Conservation (phyloP, 2,888 invertebrate species). For the Agrochola lychnidis region DNA sequence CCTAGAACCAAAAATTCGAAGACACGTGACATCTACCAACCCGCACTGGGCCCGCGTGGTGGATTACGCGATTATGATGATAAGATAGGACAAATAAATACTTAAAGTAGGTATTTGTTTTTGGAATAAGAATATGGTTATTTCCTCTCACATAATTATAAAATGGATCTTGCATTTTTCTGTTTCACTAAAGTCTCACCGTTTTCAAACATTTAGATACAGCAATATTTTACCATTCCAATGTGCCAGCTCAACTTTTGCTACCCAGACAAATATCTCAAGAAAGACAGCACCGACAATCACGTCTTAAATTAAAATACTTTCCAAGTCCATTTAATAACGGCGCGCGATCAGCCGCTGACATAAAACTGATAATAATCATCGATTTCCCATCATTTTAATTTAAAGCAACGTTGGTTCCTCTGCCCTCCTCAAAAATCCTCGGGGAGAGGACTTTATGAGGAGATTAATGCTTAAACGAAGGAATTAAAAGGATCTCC, state of each 20-base stretch:
- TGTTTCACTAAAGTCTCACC: not conserved
- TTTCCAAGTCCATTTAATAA: conserved; percentile 66
- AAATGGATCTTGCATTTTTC: not conserved
- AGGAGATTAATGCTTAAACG: conserved; percentile 79
- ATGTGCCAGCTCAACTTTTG: conserved; percentile 14
- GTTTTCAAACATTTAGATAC: not conserved
- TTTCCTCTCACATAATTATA: not conserved
- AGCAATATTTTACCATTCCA: not conserved
- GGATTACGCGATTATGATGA: no score
- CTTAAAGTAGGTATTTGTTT: no score
- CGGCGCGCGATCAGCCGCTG: conserved; percentile 62
- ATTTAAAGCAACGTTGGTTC: conserved; percentile 68
- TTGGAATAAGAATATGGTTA: not conserved
- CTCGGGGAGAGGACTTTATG: conserved; percentile 71
- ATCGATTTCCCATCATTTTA: conserved; percentile 79
- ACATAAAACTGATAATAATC: conserved; percentile 73
- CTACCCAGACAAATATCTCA: conserved; percentile 33
- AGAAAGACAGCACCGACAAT: conserved; percentile 39
- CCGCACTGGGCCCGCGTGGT: no score
- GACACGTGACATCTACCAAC: no score
- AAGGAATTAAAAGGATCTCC: conserved; percentile 77
- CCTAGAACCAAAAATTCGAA: no score
- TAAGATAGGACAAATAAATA: no score
- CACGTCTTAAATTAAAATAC: conserved; percentile 63
- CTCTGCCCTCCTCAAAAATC: conserved; percentile 71